A percentile compares a stretch with the other conserved stretches of the same genome.
Evolutionary conservation across 1,140 invertebrate species (phyloP).

Genomic region (Danaus melanippus): DNA sequence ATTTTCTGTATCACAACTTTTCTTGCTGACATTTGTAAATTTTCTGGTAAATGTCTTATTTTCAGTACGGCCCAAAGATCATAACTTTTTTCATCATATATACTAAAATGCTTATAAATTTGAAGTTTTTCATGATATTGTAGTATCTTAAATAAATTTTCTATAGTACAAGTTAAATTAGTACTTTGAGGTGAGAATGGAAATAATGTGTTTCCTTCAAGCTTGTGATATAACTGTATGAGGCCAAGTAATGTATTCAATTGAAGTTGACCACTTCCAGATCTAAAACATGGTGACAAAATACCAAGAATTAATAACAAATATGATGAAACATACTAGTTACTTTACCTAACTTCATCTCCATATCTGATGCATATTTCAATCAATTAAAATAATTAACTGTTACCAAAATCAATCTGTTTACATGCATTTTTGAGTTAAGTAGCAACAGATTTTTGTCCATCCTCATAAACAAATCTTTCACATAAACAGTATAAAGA

Average conservation of each 20-base stretch:
- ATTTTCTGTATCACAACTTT: slow-evolving; percentile 23
- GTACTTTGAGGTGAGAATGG: slow-evolving; percentile 36
- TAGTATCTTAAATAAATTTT: slow-evolving; percentile 31
- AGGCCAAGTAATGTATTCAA: slow-evolving; percentile 11
- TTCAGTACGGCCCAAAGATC: slow-evolving; percentile 31
- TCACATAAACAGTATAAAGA: too few relatives aligned
- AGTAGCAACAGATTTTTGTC: too few relatives aligned
- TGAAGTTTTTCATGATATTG: slow-evolving; percentile 32
- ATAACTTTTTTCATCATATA: slow-evolving; percentile 28
- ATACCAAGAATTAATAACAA: too few relatives aligned
- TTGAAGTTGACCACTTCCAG: slow-evolving; percentile 7
- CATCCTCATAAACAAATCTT: too few relatives aligned
- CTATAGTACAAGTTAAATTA: slow-evolving; percentile 34
- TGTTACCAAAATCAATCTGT: too few relatives aligned
- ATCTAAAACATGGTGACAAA: slow-evolving; percentile 6
- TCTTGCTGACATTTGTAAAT: slow-evolving; percentile 23
- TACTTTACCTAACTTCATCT: too few relatives aligned
- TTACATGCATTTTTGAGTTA: too few relatives aligned
- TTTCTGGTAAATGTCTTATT: slow-evolving; percentile 33
- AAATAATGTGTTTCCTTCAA: slow-evolving; percentile 29
- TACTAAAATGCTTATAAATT: slow-evolving; percentile 29
- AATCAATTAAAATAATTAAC: too few relatives aligned
- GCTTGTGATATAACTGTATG: slow-evolving; percentile 36
- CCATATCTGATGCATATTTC: too few relatives aligned
- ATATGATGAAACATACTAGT: too few relatives aligned